Percentiles rank a stretch among this genome's conserved stretches.
phyloP scores from a whole-genome alignment of 2,888 invertebrate species.

The Mechanitis mazaeus region DNA sequence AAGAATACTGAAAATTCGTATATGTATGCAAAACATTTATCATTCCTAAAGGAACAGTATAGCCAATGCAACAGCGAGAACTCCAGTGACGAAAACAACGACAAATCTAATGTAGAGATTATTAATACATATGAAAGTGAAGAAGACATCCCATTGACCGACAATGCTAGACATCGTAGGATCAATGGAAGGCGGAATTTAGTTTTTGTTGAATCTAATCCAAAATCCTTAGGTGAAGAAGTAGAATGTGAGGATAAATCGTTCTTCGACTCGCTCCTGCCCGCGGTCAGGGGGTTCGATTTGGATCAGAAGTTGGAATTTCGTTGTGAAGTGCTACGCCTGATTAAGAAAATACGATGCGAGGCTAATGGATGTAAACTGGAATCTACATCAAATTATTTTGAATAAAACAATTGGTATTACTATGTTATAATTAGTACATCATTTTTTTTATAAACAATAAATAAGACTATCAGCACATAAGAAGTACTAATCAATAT shows the following conservation, averaged over 20 bases:
- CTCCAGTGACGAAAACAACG: conserved; percentile 25
- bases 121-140: conserved; percentile 23
- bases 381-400: conserved; percentile 31
- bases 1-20: conserved; percentile 44
- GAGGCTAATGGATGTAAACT: conserved; percentile 34
- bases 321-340: conserved; percentile 49
- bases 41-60: conserved; percentile 50
- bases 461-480: too few relatives aligned
- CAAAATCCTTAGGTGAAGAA: conserved; percentile 25
- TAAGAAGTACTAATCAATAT: too few relatives aligned
- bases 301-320: conserved; percentile 61
- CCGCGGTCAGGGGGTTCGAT: conserved; percentile 55
- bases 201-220: too few relatives aligned
- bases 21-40: conserved; percentile 53
- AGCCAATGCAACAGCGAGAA: conserved; percentile 29
- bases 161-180: conserved; percentile 43
- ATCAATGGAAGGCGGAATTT: too few relatives aligned
- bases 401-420: background rate
- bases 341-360: conserved; percentile 51
- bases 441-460: too few relatives aligned
- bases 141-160: conserved; percentile 39
- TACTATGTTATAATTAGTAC: too few relatives aligned
- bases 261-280: conserved; percentile 60
- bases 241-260: conserved; percentile 52
- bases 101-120: conserved; percentile 12